Evolutionary conservation across 2,888 invertebrate species (phyloP).

Genomic region (Hydraecia micacea): DNA sequence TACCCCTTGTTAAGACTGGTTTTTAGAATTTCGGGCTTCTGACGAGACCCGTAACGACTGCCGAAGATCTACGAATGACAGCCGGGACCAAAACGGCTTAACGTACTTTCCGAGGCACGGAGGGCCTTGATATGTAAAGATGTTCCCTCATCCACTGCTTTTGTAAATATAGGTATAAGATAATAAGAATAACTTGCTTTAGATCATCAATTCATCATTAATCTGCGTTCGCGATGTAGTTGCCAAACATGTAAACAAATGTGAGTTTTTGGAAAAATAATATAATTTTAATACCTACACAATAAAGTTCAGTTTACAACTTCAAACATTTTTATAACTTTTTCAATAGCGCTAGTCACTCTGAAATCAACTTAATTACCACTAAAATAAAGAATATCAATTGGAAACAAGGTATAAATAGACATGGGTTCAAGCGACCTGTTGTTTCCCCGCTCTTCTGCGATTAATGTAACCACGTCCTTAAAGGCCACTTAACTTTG

Average conservation of each 20-base stretch:
- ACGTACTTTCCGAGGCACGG: background rate
- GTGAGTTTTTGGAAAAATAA: no score
- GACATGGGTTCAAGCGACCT: background rate
- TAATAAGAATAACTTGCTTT: background rate
- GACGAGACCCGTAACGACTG: background rate
- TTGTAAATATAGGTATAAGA: background rate
- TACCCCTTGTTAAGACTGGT: background rate
- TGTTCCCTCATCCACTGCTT: background rate
- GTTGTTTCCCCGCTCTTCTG: background rate
- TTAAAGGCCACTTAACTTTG: conserved; percentile 25
- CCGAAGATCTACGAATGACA: background rate
- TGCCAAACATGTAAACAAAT: no score
- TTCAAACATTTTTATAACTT: no score
- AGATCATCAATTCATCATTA: background rate
- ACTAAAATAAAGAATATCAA: no score
- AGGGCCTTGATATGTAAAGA: background rate
- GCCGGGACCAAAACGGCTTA: background rate
- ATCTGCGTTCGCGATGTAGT: no score
- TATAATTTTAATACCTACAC: no score
- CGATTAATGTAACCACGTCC: background rate
- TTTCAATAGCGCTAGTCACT: no score
- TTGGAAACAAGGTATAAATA: background rate
- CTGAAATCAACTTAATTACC: no score
- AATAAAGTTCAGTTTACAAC: no score
- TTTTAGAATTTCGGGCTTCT: background rate